Base-by-base conservation (phyloP, 1,140 invertebrate species). In the Asobara japonica region DNA sequence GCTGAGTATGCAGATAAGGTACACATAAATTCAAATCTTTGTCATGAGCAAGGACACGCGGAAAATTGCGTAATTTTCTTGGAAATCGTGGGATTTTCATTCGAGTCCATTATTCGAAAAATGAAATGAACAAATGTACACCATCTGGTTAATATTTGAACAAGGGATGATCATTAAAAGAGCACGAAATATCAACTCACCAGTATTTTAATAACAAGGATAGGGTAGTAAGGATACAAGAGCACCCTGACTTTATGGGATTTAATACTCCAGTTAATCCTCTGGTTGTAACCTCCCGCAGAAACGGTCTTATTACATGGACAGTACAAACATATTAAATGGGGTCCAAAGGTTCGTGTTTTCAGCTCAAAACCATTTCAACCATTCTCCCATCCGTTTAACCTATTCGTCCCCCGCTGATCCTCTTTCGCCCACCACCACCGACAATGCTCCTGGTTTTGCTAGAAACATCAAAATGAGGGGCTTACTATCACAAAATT, bases 251-350 rank as follows among this genome's bases (percentile, higher is more conserved):
- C 20, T 22, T 27, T 25, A 56, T 13, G 4, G 51, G 51, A 56
- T 66, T 66, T 66, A 27, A 27, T 66, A 33, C 65, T 66, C 25
- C 10, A 27, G 41, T 30, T 65, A 31, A 33, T 65, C 62, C 33
- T 20, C 62, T 65, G 22, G 16, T 38, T 10, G 62, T 33, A 20
- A 3, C 18, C 29, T 5, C 62, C 33, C 62, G 33, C 29, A 65
- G 33, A 66, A 66, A 66, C 65, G n/a, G 30, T 38, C 41, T 66
- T 18, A 66, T 66, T 66, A 66, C 30, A 66, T 36, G 33, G 33
- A 25, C 65, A 45, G 65, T 65, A 66, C 33, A 66, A 66, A 38
- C 65, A 66, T 38, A 66, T 66, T 66, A 66, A 66, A 66, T 33
- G 65, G 33, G 41, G 27, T 20, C 41, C 33, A 66, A 66, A 27